Base-by-base conservation (phyloP, 2,797 vertebrate genomes). In the Anolis apletophallus region DNA sequence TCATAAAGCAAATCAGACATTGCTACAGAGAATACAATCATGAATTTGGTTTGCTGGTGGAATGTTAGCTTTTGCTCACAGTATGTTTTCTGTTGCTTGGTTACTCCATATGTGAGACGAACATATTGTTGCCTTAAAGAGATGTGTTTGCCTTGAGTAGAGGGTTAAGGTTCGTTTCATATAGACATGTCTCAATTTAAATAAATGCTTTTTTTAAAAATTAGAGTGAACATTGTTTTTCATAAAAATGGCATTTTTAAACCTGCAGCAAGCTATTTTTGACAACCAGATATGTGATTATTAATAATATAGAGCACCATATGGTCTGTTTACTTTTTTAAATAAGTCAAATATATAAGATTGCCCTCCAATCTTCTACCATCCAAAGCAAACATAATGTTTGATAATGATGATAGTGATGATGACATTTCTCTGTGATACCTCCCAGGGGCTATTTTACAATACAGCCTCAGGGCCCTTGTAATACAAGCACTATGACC, bases 181-280 rank as follows among this genome's bases (percentile, higher is more conserved):
- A 76, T 46, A 0, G 50, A 0, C 85, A 16, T 72, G 54, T 88
- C 89, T 88, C 78, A 83, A 86, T 75, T 32, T 68, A 80, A 59
- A 23, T 11, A 11, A 84, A 40, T 40, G 40, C 40, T 40, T 40
- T 55, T 67, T 73, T 77, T 89, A 73, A 23, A 72, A 72, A 72
- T 88, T 85, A 86, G 3, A 79, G 88, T 68, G 0, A 21, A 69
- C 67, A 71, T 13, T 36, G 46, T 16, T 64, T 10, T 9, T 75
- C n/a, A 46, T 26, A 85, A 88, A 83, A 75, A 8, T 86, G 26
- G 40, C 75, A 69, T 90, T 87, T 74, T 79, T 69, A 88, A 93
- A 19, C 71, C 82, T 74, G 1, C 32, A 92, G 10, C 19, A 88
- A 87, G 76, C 21, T 36, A 73, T 91, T 91, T 90, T 67, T 90